Percentiles rank a stretch among this genome's conserved stretches.
phyloP scores from a whole-genome alignment of 2,888 invertebrate species.

The Amphiduros pacificus region DNA sequence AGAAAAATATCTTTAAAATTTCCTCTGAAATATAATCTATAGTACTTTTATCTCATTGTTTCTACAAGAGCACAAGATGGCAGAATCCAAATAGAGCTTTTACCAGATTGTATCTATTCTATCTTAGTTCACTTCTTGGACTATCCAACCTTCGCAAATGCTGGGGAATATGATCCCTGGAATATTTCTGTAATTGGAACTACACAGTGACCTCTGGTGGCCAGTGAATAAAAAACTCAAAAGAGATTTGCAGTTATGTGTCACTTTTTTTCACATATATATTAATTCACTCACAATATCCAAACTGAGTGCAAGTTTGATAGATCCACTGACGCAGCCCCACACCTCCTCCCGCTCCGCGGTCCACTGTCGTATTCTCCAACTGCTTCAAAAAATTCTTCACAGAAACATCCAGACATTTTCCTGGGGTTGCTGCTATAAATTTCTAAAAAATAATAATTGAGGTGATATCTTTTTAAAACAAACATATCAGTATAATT shows the following conservation, averaged over 20 bases:
- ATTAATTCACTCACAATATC: conserved; percentile 37
- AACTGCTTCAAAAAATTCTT: conserved; percentile 29
- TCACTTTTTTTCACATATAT: neutral
- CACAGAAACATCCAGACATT: conserved; percentile 39
- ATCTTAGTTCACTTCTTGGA: too few relatives aligned
- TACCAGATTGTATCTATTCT: too few relatives aligned
- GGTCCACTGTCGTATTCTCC: conserved; percentile 34
- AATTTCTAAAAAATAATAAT: too few relatives aligned
- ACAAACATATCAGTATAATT: too few relatives aligned
- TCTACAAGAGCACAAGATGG: neutral
- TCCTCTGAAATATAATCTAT: neutral
- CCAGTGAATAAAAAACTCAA: neutral
- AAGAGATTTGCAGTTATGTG: too few relatives aligned
- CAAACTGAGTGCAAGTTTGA: conserved; percentile 46
- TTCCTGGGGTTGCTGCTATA: too few relatives aligned
- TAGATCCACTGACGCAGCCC: conserved; percentile 41
- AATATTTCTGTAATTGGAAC: neutral
- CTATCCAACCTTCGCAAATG: neutral
- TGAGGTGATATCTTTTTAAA: too few relatives aligned
- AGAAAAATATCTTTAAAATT: neutral
- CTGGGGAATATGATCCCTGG: neutral
- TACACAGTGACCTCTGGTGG: neutral
- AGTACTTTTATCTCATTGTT: too few relatives aligned
- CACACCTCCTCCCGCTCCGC: conserved; percentile 20
- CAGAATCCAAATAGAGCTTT: too few relatives aligned